Evolutionary conservation across 2,797 vertebrate species (phyloP).

Genomic region (Ctenopoma kingsleyae): DNA sequence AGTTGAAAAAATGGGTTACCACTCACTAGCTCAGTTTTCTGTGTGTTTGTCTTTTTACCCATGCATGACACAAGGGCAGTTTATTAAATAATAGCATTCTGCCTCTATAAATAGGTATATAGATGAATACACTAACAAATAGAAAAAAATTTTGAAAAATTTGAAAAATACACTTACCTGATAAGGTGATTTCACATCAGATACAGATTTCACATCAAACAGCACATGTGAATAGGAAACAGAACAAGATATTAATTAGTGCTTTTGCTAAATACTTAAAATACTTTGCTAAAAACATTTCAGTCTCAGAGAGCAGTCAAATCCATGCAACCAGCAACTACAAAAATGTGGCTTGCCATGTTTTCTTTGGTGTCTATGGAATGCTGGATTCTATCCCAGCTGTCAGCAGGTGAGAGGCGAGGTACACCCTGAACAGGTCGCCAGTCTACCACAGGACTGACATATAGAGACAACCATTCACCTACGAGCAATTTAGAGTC

Average conservation of each 20-base stretch:
- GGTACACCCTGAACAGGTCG: too few species aligned
- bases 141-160: too few species aligned
- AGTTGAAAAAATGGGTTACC: neutral
- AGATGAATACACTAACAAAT: neutral
- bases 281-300: too few species aligned
- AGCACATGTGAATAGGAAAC: conserved; percentile 39
- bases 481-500: too few species aligned
- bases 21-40: neutral
- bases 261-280: neutral
- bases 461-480: too few species aligned
- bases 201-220: conserved; percentile 10
- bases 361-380: too few species aligned
- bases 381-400: too few species aligned
- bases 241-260: conserved; percentile 6
- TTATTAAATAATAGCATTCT: conserved; percentile 1
- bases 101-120: neutral
- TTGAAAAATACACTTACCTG: conserved; percentile 61
- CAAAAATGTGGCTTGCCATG: neutral
- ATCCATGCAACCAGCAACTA: neutral
- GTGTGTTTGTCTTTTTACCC: neutral
- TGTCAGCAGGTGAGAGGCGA: too few species aligned
- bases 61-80: conserved; percentile 11
- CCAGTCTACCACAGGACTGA: too few species aligned
- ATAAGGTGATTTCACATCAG: conserved; percentile 17
- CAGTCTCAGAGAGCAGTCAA: too few species aligned